Evolutionary conservation across 2,113 vertebrate species (phyloP).

Genomic region (Halcyon malimbica): DNA sequence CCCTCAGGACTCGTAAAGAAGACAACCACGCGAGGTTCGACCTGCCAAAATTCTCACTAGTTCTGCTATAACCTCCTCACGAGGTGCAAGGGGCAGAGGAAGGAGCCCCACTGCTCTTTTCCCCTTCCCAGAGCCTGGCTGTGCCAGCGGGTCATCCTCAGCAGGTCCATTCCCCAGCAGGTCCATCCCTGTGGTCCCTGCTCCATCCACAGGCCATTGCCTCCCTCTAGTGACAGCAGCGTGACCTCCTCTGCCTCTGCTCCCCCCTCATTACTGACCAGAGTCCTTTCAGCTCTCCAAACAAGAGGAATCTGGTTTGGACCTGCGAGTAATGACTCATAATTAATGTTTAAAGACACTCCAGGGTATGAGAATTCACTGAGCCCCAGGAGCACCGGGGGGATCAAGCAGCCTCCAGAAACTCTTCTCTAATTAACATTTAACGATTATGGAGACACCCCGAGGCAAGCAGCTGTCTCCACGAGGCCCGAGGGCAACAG

Average conservation of each 20-base stretch:
- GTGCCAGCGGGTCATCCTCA: neutral
- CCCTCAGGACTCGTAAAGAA: rapidly evolving
- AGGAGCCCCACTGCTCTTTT: neutral
- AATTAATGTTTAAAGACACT: conserved; percentile 6
- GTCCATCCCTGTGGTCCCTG: neutral
- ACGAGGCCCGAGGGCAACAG: neutral
- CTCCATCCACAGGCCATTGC: neutral
- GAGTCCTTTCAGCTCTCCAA: neutral
- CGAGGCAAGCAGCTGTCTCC: conserved; percentile 17
- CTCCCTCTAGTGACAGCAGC: conserved; percentile 42
- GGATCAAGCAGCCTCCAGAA: neutral
- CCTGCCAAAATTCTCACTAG: neutral
- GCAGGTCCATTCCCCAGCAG: neutral
- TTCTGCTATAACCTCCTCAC: neutral
- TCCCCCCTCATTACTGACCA: neutral
- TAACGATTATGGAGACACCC: conserved; percentile 1
- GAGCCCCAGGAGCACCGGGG: neutral
- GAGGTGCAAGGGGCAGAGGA: neutral
- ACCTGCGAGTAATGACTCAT: neutral
- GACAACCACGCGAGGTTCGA: rapidly evolving
- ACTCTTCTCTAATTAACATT: conserved; percentile 25
- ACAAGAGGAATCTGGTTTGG: neutral
- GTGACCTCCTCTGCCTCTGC: neutral
- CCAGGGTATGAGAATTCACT: neutral
- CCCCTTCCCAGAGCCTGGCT: neutral